Evolutionary conservation across 1,140 invertebrate species (phyloP).

Genomic region (Drosophila quadrilineata): DNA sequence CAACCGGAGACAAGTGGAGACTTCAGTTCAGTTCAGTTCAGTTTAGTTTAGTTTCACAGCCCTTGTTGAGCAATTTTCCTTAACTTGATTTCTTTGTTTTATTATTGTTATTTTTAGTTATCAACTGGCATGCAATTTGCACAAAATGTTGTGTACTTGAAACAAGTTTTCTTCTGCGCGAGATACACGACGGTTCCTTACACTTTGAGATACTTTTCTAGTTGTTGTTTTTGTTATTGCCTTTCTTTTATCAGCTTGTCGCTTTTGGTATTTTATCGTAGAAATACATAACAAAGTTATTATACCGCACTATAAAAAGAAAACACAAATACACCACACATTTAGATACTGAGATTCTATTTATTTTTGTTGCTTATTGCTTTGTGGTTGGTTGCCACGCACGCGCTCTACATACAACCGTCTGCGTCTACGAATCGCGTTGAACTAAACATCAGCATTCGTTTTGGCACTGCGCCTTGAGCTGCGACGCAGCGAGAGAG

Average conservation of each 20-base stretch:
- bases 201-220: slow-evolving; percentile 11
- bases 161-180: slow-evolving; percentile 24
- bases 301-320: no score
- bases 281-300: no score
- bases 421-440: slow-evolving; percentile 33
- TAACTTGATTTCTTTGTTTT: slow-evolving; percentile 21
- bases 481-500: slow-evolving; percentile 6
- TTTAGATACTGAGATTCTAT: background rate
- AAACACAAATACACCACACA: no score
- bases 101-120: slow-evolving; percentile 28
- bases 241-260: slow-evolving; percentile 27
- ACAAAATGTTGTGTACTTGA: slow-evolving; percentile 22
- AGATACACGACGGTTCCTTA: background rate
- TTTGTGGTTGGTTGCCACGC: slow-evolving; percentile 39
- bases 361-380: slow-evolving; percentile 6
- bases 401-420: slow-evolving; percentile 54
- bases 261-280: background rate
- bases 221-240: background rate
- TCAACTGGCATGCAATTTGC: slow-evolving; percentile 52
- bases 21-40: no score
- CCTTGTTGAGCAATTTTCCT: slow-evolving; percentile 24
- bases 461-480: slow-evolving; percentile 29
- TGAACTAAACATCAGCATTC: slow-evolving; percentile 41
- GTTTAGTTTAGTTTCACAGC: no score
- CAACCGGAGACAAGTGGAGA: slow-evolving; percentile 4